Evolutionary conservation across 2,113 vertebrate genomes (phyloP).

Genomic region (Lagenorhynchus albirostris): DNA sequence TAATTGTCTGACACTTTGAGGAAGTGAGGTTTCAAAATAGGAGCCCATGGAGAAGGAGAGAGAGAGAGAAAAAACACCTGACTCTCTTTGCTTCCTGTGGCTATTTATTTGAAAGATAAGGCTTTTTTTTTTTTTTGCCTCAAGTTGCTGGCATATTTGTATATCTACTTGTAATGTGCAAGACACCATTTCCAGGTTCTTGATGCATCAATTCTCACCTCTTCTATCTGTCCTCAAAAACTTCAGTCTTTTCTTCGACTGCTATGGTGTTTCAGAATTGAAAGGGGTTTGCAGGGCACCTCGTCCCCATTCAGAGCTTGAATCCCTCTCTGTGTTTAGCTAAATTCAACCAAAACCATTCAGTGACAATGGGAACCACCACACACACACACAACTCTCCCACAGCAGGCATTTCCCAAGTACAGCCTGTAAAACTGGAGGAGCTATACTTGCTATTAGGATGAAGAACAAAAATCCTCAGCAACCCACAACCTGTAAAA

Average conservation of each 20-base stretch:
- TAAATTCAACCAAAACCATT: background rate
- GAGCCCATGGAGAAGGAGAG: background rate
- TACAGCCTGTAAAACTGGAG: background rate
- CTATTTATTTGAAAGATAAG: slow-evolving; percentile 23
- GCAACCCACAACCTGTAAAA: too few species aligned
- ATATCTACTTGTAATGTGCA: background rate
- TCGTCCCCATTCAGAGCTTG: background rate
- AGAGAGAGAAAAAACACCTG: slow-evolving; percentile 8
- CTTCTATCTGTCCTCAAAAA: background rate
- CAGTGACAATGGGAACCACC: background rate
- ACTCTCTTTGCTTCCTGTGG: slow-evolving; percentile 11
- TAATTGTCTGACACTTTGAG: slow-evolving; percentile 61
- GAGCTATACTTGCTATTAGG: background rate
- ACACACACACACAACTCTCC: background rate
- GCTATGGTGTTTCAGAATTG: background rate
- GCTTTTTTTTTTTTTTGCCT: background rate
- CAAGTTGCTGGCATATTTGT: background rate
- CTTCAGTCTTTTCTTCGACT: background rate
- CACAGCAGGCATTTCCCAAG: background rate
- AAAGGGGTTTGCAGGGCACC: background rate
- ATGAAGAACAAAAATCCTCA: background rate
- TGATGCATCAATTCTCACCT: background rate
- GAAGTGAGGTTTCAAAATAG: slow-evolving; percentile 56
- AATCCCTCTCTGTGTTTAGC: background rate
- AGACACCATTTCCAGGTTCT: background rate